A percentile compares a stretch with the other conserved stretches of the same genome.
Conservation (phyloP, 2,797 vertebrate genomes). For the Rhadinocentrus ornatus region DNA sequence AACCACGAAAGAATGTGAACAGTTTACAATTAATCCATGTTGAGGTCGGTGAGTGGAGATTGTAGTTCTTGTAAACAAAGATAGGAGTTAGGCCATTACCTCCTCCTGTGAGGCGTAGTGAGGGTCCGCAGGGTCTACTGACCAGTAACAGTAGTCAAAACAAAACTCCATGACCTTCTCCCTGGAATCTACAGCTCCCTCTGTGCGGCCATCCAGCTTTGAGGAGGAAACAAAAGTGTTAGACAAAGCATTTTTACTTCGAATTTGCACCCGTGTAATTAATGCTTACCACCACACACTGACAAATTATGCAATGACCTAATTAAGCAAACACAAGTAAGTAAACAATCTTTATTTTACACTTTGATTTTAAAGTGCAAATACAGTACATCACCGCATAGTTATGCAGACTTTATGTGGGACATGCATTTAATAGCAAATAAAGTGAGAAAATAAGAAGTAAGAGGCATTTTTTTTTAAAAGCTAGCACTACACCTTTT, state of each 20-base stretch:
- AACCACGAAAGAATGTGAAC: not conserved
- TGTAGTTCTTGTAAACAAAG: slow-evolving; percentile 13
- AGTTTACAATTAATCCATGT: not conserved
- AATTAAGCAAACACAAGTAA: not conserved
- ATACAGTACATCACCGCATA: not conserved
- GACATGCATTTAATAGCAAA: slow-evolving; percentile 1
- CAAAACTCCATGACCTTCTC: slow-evolving; percentile 91
- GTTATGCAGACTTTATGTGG: not conserved
- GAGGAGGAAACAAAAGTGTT: slow-evolving; percentile 22
- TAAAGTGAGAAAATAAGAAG: not conserved
- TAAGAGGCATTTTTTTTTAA: not conserved
- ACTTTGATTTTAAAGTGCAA: not conserved
- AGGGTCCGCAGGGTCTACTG: slow-evolving; percentile 89
- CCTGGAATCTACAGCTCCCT: slow-evolving; percentile 86
- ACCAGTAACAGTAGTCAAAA: slow-evolving; percentile 99
- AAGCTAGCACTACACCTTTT: slow-evolving; percentile 15
- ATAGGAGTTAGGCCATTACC: slow-evolving; percentile 77
- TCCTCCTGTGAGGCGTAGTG: slow-evolving; percentile 95
- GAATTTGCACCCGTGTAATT: not conserved
- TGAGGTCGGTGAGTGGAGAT: not conserved
- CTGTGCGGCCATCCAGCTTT: slow-evolving; percentile 88
- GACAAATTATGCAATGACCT: not conserved
- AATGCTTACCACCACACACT: not conserved
- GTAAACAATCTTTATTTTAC: not conserved
- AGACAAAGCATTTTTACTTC: slow-evolving; percentile 1